Base-by-base conservation (phyloP, 2,888 invertebrate species). In the Aradus depressus region DNA sequence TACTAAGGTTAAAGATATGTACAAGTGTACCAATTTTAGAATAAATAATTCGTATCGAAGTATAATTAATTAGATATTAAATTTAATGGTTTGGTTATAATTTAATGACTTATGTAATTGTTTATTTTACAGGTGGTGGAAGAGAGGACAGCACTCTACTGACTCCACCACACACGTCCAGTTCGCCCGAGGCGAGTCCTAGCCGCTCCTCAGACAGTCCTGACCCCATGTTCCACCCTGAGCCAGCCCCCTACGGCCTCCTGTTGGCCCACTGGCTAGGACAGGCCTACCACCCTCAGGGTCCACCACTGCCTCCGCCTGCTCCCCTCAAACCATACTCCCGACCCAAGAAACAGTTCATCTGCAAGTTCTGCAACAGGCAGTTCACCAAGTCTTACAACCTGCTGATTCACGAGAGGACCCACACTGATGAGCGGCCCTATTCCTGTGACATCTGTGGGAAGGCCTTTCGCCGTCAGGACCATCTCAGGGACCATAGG, bases 381-480 rank as follows among this genome's bases (percentile, higher is more conserved):
- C 91, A 95, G 66, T 97, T 97, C 72, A 96, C 95, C 59, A 97
- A 97, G 70, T 91, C 92, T 43, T 97, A 97, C 75, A 97, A 97
- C 69, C 75, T 97, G 62, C 76, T 96, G 63, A 97, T 97, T 62
- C 96, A 97, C 68, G 96, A 95, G 68, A 76, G 93, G 64, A 97
- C 95, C 2, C 96, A 96, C 68, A 96, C 95, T 31, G 92, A 95
- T 66, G 95, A 96, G 70, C 75, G 95, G 55, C 95, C 95, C 10
- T 96, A 92, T 69, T 86, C 89, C 34, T 95, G 95, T 68, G 93
- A 95, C 68, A 89, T 93, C 60, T 95, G 95, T 69, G 88, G 89
- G 58, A 95, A 95, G 69, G 90, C 92, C 18, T 96, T 95, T 74
- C 77, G 95, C 57, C 76, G 95, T 62, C 95, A 95, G 72, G 95